Evolutionary conservation across 2,888 invertebrate genomes (phyloP).

Genomic region (Physocephala rufipes): DNA sequence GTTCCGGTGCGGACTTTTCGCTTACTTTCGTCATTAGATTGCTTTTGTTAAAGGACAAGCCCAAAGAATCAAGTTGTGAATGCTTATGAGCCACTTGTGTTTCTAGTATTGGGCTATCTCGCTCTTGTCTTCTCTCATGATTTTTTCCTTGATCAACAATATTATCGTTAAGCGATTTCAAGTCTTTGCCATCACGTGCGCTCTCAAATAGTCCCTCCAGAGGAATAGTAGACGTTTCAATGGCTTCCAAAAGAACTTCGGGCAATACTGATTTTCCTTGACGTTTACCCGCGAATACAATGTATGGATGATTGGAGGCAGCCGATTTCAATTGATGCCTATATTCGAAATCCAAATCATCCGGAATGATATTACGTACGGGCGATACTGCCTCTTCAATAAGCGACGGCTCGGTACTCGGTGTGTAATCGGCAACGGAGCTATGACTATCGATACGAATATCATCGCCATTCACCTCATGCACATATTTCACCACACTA

Average conservation of each 20-base stretch:
- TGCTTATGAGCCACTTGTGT: constrained; percentile 44
- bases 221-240: constrained; percentile 74
- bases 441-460: constrained; percentile 64
- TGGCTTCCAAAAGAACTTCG: constrained; percentile 60
- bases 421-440: constrained; percentile 64
- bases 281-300: constrained; percentile 43
- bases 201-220: constrained; percentile 75
- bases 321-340: not conserved
- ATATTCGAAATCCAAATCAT: constrained; percentile 31
- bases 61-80: not conserved
- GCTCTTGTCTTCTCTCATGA: constrained; percentile 56
- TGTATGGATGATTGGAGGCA: not conserved
- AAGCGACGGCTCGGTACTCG: constrained; percentile 56
- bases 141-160: constrained; percentile 64
- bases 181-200: constrained; percentile 62
- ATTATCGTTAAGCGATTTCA: constrained; percentile 47
- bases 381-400: constrained; percentile 43
- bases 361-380: constrained; percentile 55
- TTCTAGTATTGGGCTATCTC: constrained; percentile 50
- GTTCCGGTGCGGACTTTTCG: not conserved
- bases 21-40: constrained; percentile 5
- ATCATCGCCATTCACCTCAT: constrained; percentile 69
- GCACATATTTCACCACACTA: constrained; percentile 74
- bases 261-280: constrained; percentile 59
- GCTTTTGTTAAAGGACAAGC: not conserved